Conservation (phyloP, 2,888 invertebrate genomes). For the Athalia circularis region DNA sequence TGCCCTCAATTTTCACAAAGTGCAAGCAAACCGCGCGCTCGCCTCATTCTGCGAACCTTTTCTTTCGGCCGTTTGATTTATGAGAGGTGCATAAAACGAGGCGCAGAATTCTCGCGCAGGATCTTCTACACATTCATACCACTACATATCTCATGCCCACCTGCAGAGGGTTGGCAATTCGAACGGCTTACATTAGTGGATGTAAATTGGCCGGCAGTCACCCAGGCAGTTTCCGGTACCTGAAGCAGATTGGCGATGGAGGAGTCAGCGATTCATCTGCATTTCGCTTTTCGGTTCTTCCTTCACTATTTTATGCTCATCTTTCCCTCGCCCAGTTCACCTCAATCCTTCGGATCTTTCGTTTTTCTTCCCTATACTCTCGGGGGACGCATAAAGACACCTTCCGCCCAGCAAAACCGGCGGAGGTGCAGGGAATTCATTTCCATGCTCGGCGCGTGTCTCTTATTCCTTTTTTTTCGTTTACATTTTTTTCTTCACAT, state of each 20-base stretch:
- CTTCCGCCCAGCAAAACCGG: conserved; percentile 2
- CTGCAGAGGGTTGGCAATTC: background rate
- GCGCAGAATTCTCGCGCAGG: background rate
- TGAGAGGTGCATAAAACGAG: background rate
- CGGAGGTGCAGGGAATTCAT: conserved; percentile 40
- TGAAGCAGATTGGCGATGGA: conserved; percentile 11
- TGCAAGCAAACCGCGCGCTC: background rate
- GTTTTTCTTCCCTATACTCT: conserved; percentile 17
- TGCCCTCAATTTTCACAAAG: background rate
- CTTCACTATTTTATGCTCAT: conserved; percentile 31
- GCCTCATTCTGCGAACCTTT: too few species aligned
- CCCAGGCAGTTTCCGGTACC: conserved; percentile 10
- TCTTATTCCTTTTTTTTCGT: background rate
- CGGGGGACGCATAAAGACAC: conserved; percentile 32
- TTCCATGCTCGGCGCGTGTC: conserved; percentile 39
- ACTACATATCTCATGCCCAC: background rate
- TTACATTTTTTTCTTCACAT: background rate
- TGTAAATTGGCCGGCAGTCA: conserved; percentile 28
- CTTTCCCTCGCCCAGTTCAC: background rate
- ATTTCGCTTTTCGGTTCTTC: conserved; percentile 27
- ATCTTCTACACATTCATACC: background rate
- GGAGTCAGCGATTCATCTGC: conserved; percentile 40
- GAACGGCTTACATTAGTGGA: background rate
- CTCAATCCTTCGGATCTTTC: background rate
- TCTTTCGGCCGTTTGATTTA: conserved; percentile 4